Evolutionary conservation across 1,140 invertebrate species (phyloP).

Genomic region (Globodera rostochiensis): DNA sequence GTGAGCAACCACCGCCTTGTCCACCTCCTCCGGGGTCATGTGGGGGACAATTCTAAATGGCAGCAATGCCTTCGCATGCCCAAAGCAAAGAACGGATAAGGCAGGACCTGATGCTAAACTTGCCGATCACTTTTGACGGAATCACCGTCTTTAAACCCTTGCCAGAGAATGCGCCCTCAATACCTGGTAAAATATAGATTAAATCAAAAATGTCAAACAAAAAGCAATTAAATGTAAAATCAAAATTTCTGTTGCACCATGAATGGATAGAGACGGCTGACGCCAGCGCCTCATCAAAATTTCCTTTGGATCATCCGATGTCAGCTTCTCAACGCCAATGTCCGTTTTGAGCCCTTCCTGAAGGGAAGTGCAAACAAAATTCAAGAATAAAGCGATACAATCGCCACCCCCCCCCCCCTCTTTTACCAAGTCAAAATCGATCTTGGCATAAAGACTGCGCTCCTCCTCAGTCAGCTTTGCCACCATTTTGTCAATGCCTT

Average conservation of each 20-base stretch:
- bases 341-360: conserved; percentile 76
- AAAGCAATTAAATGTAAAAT: too few relatives aligned
- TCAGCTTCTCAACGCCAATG: conserved; percentile 75
- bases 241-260: conserved; percentile 54
- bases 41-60: conserved; percentile 67
- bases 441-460: conserved; percentile 77
- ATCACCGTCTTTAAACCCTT: conserved; percentile 79
- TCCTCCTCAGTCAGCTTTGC: conserved; percentile 76
- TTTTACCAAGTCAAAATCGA: conserved; percentile 81
- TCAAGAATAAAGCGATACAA: neutral
- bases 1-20: conserved; percentile 38
- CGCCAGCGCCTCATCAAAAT: conserved; percentile 64
- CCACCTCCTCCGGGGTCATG: conserved; percentile 69
- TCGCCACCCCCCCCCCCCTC: neutral
- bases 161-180: conserved; percentile 88
- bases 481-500: conserved; percentile 80
- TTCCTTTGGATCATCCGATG: conserved; percentile 76
- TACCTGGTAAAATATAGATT: conserved; percentile 61
- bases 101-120: conserved; percentile 67
- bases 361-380: conserved; percentile 11
- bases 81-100: neutral
- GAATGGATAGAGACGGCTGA: conserved; percentile 62
- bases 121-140: conserved; percentile 69
- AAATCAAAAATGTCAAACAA: too few relatives aligned
- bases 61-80: neutral